Base-by-base conservation (phyloP, 2,888 invertebrate species). In the Plemyria rubiginata region DNA sequence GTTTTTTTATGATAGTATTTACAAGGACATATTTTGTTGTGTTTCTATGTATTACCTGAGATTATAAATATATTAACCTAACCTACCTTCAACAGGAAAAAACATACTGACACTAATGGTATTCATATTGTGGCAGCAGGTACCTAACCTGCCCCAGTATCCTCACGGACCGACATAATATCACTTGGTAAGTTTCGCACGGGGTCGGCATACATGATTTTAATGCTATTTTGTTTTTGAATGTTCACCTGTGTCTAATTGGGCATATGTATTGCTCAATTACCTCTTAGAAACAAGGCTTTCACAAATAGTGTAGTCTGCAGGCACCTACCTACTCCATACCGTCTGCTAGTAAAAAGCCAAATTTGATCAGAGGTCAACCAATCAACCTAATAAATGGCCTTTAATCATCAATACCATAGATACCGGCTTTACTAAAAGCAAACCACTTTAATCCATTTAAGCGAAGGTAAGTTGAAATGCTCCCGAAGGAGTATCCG, bases 401-500 rank as follows among this genome's bases (percentile, higher is more conserved):
- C 77, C 80, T 78, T 84, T 85, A 83, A 78, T 77, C 77, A 73
- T 71, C 76, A 76, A 84, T 84, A 73, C 69, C 68, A 78, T 77
- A 38, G 36, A 8, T 38, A 75, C 72, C 78, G 84, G 81, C 85
- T 83, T 82, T 76, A 75, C 80, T 84, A 78, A 87, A 87, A 85
- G 84, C 81, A 72, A 77, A 71, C 82, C 83, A 87, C 80, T 88
- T 88, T 86, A 91, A 92, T 92, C 87, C 80, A 89, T 88, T 90
- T 89, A 87, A 87, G 82, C 78, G 48, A 48, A 40, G 48, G 86
- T 81, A 77, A 80, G 77, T 79, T 71, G 75, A 84, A 86, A 68
- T 71, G 80, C 79, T 83, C 91, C 85, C 88, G 60, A 66, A 83
- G 81, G 90, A 73, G 72, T 72, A 66, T 67, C 66, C 71, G 74